These are phyloP conservation scores for Accipiter cooperii DNA, from an alignment of 2,113 vertebrate genomes.

Conservation along the genomic window DNA sequence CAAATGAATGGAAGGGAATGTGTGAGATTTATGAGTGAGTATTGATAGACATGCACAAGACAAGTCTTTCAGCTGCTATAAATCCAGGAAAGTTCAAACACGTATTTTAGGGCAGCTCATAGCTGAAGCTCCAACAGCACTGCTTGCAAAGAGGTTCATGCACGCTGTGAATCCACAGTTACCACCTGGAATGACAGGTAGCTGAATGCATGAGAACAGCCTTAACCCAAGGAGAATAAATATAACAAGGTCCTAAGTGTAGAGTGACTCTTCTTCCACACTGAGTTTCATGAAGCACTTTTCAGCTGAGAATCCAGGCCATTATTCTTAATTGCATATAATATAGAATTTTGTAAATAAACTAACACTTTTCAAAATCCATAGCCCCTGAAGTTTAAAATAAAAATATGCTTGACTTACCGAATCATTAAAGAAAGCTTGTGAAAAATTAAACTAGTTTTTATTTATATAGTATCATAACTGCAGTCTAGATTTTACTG, in stretches of 20 bases:
- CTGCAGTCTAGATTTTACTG: neutral
- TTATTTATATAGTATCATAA: neutral
- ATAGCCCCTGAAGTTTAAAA: neutral
- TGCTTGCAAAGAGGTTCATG: neutral
- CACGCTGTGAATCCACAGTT: neutral
- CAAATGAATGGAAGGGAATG: neutral
- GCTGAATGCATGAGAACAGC: neutral
- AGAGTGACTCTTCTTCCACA: neutral
- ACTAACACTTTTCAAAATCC: neutral
- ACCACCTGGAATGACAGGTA: neutral
- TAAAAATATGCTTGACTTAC: neutral
- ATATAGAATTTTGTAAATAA: neutral
- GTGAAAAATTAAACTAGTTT: neutral
- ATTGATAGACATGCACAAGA: neutral
- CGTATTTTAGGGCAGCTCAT: neutral
- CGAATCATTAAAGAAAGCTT: neutral
- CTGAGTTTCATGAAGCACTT: neutral
- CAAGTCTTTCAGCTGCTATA: neutral
- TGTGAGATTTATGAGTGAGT: neutral
- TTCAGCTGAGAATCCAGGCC: neutral
- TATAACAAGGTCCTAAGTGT: neutral
- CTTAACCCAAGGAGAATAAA: neutral
- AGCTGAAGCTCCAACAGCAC: neutral
- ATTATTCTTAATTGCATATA: neutral
- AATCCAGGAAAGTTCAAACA: neutral